Base-by-base conservation (phyloP, 2,113 vertebrate species). In the Apaloderma vittatum region DNA sequence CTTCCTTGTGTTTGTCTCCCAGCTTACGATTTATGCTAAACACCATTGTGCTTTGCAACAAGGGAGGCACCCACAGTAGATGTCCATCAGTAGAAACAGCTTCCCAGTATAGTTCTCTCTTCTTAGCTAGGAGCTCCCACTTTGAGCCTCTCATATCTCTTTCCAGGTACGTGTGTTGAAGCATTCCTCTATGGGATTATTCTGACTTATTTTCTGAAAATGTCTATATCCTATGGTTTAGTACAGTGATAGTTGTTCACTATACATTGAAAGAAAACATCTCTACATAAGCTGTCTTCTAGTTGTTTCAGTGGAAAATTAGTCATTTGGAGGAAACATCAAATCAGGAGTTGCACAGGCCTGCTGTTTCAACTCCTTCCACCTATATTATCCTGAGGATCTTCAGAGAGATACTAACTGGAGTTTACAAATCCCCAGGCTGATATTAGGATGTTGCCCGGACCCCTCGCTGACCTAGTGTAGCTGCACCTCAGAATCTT, bases 291-390 rank as follows among this genome's bases (percentile, higher is more conserved):
- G 30, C 15, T 91, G 32, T 30, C n/a, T 77, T 85, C 23, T 46
- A 57, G 43, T 68, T 74, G 15, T 91, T 93, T 90, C 68, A 77
- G 19, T 72, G 49, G 24, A 74, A 96, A 92, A 92, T 66, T 34
- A 73, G 72, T 89, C 58, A 76, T 75, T 73, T 92, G 78, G 72
- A 86, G 61, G 88, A 93, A 96, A 77, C 19, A 62, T 36, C 29
- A 96, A 88, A 72, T 81, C 29, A 84, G 0, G 4, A 86, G 86
- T 59, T 63, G 59, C 17, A 67, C 14, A 59, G 67, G 22, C 46
- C 40, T 67, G 34, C 21, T 87, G n/a, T 81, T 96, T 73, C 72
- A 80, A 51, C 45, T 91, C 61, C 59, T 94, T 89, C 40, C 32
- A 40, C 17, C 10, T 68, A 8, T 8, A 63, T 43, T 76, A 75